Evolutionary conservation across 2,888 invertebrate genomes (phyloP).

Genomic region (Unio delphinus): DNA sequence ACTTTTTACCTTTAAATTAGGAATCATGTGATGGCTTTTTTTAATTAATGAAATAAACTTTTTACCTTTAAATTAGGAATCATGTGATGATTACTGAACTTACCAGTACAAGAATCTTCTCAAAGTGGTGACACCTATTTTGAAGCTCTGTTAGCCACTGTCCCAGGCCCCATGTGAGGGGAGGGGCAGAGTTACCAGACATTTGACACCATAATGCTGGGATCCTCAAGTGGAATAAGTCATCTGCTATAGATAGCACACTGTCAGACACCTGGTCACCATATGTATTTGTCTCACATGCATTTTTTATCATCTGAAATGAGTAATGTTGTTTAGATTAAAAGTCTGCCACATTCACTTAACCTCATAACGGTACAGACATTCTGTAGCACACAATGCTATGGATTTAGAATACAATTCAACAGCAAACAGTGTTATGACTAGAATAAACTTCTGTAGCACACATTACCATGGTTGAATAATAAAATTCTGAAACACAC

Average conservation of each 20-base stretch:
- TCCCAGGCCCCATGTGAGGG: constrained; percentile 61
- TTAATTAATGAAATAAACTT: too few relatives aligned
- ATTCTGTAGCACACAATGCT: too few relatives aligned
- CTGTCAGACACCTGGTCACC: constrained; percentile 64
- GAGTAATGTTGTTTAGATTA: not conserved
- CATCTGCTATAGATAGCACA: constrained; percentile 65
- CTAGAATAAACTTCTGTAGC: too few relatives aligned
- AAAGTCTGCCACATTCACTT: not conserved
- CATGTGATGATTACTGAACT: constrained; percentile 9
- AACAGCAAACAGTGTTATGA: too few relatives aligned
- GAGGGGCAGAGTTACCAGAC: constrained; percentile 67
- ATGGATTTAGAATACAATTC: too few relatives aligned
- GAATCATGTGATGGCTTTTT: too few relatives aligned
- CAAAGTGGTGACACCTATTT: constrained; percentile 68
- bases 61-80: too few relatives aligned
- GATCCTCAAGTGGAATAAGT: constrained; percentile 65
- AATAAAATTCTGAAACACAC: too few relatives aligned
- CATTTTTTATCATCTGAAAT: constrained; percentile 63
- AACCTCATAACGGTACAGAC: too few relatives aligned
- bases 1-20: too few relatives aligned
- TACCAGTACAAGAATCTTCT: constrained; percentile 64
- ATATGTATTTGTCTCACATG: constrained; percentile 61
- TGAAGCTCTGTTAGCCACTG: constrained; percentile 67
- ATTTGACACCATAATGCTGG: constrained; percentile 66
- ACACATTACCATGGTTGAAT: too few relatives aligned